Conservation (phyloP, 2,113 vertebrate genomes). For the Thalassarche chlororhynchos region DNA sequence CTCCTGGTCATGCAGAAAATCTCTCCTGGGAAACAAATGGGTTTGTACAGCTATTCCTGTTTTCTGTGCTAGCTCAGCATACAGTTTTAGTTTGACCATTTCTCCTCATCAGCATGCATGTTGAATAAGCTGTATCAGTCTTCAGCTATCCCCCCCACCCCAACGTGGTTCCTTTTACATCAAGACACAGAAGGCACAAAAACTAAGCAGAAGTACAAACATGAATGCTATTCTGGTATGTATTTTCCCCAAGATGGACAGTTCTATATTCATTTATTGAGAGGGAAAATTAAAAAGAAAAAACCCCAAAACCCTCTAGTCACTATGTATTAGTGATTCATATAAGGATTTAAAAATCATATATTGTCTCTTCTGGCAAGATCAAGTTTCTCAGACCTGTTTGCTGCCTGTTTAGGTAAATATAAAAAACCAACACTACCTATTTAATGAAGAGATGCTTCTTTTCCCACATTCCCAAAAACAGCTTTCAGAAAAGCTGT, state of each 20-base stretch:
- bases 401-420: not conserved
- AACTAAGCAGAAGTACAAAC: not conserved
- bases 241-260: not conserved
- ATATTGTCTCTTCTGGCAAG: not conserved
- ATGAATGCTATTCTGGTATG: not conserved
- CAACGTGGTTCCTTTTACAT: not conserved
- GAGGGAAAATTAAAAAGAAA: not conserved
- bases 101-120: not conserved
- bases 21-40: constrained; percentile 18
- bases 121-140: not conserved
- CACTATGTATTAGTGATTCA: not conserved
- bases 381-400: not conserved
- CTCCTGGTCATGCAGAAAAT: not conserved
- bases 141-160: not conserved
- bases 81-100: not conserved
- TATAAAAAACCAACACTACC: not conserved
- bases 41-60: not conserved
- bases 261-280: not conserved
- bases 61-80: constrained; percentile 16
- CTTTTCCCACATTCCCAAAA: not conserved
- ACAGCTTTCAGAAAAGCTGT: not conserved
- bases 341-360: not conserved
- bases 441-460: not conserved
- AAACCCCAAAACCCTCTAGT: not conserved
- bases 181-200: not conserved